Evolutionary conservation across 2,797 vertebrate genomes (phyloP).

Genomic region (Leuciscus waleckii): DNA sequence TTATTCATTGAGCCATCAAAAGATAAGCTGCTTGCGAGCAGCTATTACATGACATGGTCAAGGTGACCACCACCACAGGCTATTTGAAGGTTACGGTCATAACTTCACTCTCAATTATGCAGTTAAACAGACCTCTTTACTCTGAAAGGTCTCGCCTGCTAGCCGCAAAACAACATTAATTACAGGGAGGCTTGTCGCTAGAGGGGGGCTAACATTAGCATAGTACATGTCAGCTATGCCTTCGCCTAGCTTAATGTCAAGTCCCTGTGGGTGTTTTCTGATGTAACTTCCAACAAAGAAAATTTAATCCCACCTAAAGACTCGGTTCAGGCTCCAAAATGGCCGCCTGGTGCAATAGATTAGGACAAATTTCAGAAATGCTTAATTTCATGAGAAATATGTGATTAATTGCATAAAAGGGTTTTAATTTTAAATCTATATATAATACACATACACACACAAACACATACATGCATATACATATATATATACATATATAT

Average conservation of each 20-base stretch:
- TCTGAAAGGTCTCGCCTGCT: constrained; percentile 67
- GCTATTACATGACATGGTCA: constrained; percentile 51
- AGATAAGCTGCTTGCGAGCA: constrained; percentile 18
- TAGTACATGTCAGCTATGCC: constrained; percentile 36
- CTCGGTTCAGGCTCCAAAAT: constrained; percentile 9
- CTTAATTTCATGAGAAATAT: too few species aligned
- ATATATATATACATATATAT: too few species aligned
- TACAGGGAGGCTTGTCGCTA: constrained; percentile 65
- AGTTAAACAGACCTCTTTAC: constrained; percentile 72
- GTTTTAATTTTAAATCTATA: too few species aligned
- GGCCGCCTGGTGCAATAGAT: background rate
- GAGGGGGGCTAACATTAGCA: constrained; percentile 65
- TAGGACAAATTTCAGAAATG: background rate
- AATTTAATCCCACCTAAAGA: constrained; percentile 33
- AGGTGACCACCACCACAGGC: constrained; percentile 57
- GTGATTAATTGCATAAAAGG: too few species aligned
- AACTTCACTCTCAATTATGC: constrained; percentile 68
- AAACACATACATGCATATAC: rapidly evolving
- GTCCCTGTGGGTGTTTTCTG: constrained; percentile 46
- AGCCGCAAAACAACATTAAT: constrained; percentile 73
- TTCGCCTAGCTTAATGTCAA: constrained; percentile 53
- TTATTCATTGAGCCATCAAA: constrained; percentile 46
- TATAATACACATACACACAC: too few species aligned
- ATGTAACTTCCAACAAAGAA: constrained; percentile 45
- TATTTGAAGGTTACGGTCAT: constrained; percentile 58